These are phyloP conservation scores for Lepidurus arcticus DNA, from an alignment of 1,140 invertebrate species.

Conservation along the genomic window DNA sequence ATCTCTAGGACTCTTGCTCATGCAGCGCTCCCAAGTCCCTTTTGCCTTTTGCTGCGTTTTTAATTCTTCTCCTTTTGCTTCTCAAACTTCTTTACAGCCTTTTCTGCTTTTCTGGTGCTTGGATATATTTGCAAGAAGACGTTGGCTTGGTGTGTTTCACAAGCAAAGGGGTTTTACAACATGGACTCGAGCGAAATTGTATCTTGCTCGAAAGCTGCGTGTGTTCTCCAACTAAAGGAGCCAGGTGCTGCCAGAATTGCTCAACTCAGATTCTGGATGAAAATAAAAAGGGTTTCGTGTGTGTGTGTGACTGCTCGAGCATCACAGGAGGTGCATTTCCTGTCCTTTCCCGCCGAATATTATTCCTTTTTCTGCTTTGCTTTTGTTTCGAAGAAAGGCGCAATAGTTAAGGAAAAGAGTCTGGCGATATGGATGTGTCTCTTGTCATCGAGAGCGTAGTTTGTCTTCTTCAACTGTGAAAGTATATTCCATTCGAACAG, in stretches of 20 bases:
- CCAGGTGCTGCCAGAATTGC: no score
- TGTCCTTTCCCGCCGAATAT: background rate
- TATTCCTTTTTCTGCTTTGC: background rate
- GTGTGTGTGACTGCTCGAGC: conserved; percentile 4
- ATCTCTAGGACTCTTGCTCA: background rate
- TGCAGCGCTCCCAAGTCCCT: background rate
- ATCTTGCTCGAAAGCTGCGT: no score
- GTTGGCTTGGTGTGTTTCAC: background rate
- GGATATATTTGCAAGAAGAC: background rate
- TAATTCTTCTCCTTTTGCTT: background rate
- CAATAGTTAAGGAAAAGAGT: background rate
- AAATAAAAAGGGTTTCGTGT: background rate
- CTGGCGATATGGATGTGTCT: background rate
- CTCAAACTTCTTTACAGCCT: background rate
- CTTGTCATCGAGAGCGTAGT: conserved; percentile 18
- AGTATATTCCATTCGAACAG: background rate
- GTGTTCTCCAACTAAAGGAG: no score
- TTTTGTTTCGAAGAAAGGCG: background rate
- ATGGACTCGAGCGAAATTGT: no score
- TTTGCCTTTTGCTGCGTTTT: conserved; percentile 21
- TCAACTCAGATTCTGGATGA: no score
- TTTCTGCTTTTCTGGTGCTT: background rate
- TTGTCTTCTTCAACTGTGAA: background rate
- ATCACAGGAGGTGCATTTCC: conserved; percentile 5
- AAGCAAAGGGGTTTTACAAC: no score